Evolutionary conservation across 2,113 vertebrate genomes (phyloP).

Genomic region (Sinocyclocheilus rhinocerous): DNA sequence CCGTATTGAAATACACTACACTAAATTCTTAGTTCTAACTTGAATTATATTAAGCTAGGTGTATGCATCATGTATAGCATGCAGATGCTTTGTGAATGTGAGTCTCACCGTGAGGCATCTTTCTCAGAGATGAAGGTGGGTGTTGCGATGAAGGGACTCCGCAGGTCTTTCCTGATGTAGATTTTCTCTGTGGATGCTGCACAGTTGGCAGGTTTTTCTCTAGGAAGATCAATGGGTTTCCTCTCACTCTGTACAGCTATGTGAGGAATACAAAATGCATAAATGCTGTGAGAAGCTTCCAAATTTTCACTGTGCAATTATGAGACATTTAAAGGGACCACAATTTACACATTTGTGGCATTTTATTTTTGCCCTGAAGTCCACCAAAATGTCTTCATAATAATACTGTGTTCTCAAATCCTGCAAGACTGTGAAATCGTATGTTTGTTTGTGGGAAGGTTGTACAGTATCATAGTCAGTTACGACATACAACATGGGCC

Average conservation of each 20-base stretch:
- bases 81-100: background rate
- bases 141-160: conserved; percentile 94
- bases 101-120: conserved; percentile 74
- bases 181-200: conserved; percentile 98
- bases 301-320: background rate
- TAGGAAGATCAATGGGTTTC: conserved; percentile 92
- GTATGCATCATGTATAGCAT: background rate
- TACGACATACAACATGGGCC: background rate
- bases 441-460: background rate
- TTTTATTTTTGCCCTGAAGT: background rate
- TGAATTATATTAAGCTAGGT: background rate
- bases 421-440: background rate
- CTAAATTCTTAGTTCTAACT: too few species aligned
- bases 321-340: background rate
- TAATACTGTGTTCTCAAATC: background rate
- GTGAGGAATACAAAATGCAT: conserved; percentile 51
- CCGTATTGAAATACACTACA: too few species aligned
- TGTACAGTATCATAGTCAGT: background rate
- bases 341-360: background rate
- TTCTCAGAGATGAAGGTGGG: conserved; percentile 96
- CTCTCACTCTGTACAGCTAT: conserved; percentile 97
- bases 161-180: conserved; percentile 95
- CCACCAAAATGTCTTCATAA: background rate
- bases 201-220: conserved; percentile 95
- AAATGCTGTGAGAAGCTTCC: background rate